Evolutionary conservation across 2,888 invertebrate genomes (phyloP).

Genomic region (Spilosoma lubricipeda): DNA sequence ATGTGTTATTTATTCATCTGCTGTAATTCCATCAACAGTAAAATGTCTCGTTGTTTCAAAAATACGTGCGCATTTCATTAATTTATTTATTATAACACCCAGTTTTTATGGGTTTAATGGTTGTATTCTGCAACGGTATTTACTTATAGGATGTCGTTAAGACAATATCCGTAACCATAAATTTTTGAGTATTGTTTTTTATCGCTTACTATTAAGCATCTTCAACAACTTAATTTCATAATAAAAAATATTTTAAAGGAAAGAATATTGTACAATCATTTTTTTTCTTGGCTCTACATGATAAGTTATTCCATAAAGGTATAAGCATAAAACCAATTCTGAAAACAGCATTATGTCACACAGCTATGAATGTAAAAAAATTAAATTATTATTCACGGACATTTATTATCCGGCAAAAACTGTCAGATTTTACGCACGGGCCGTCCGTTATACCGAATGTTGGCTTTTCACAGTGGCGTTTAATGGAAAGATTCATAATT

Average conservation of each 20-base stretch:
- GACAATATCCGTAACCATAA: background rate
- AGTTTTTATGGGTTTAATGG: too few relatives aligned
- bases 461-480: conserved; percentile 42
- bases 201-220: background rate
- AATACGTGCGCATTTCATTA: background rate
- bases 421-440: conserved; percentile 44
- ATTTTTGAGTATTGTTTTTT: background rate
- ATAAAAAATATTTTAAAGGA: background rate
- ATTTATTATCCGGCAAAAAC: conserved; percentile 57
- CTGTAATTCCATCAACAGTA: background rate
- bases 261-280: background rate
- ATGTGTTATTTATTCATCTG: too few relatives aligned
- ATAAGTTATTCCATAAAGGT: background rate
- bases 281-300: background rate
- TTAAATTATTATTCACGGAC: conserved; percentile 47
- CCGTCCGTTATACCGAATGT: conserved; percentile 36
- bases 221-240: background rate
- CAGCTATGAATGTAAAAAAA: conserved; percentile 27
- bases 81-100: background rate
- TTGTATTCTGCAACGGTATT: background rate
- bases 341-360: background rate
- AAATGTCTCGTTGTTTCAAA: background rate
- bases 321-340: background rate
- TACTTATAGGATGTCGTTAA: background rate
- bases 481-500: conserved; percentile 50